Conservation (phyloP, 1,140 invertebrate genomes). For the Cephus cinctus region DNA sequence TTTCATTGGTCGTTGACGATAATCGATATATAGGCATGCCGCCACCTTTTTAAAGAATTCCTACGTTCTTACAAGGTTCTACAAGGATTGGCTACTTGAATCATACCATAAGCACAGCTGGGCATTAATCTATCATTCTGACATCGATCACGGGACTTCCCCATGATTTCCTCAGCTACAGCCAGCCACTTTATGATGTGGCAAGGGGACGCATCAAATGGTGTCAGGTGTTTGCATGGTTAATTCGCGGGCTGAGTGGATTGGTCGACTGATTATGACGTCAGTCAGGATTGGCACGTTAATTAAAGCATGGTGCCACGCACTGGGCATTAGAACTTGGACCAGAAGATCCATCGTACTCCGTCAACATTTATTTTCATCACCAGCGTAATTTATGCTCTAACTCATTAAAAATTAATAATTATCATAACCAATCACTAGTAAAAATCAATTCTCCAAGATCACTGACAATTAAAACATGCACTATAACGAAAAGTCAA, state of each 20-base stretch:
- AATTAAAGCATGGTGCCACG: neutral
- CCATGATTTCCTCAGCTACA: neutral
- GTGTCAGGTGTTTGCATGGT: constrained; percentile 25
- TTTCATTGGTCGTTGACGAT: constrained; percentile 26
- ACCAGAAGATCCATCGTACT: neutral
- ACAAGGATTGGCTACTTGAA: neutral
- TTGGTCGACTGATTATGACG: constrained; percentile 29
- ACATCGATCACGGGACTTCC: neutral
- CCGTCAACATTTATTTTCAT: neutral
- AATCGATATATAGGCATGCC: constrained; percentile 34
- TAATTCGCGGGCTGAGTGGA: constrained; percentile 21
- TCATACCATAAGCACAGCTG: neutral
- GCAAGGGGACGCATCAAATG: neutral
- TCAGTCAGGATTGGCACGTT: constrained; percentile 26
- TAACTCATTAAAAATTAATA: neutral
- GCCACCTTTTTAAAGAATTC: neutral
- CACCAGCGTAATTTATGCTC: neutral
- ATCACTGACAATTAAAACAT: neutral
- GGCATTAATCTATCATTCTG: neutral
- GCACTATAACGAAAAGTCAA: no score
- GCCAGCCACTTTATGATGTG: neutral
- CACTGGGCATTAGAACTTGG: neutral
- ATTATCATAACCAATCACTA: neutral
- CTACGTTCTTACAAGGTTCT: neutral
- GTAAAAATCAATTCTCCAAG: neutral